Base-by-base conservation (phyloP, 2,888 invertebrate species). In the Ernsta delagoae region DNA sequence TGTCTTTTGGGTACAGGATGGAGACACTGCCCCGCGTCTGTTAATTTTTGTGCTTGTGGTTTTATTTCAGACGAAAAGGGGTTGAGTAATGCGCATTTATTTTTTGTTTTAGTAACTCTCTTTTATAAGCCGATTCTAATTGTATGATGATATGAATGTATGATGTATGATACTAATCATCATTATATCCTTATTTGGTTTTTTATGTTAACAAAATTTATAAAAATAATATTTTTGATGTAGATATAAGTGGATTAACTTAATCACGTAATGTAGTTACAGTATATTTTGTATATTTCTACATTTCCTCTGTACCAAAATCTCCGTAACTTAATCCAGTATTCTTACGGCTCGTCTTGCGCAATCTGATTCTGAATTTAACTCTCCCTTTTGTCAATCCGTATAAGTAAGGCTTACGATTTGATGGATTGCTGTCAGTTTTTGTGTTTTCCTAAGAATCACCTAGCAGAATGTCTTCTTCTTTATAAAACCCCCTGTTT, bases 401-500 rank as follows among this genome's bases (percentile, higher is more conserved):
- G 31, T 34, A 34, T 56, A 56, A 56, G 56, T 34, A 57, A 57
- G n/a, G 12, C 39, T 57, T 48, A 48, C 9, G 48, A 34, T 16
- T 54, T 53, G 57, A 31, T 56, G 12, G n/a, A 56, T 56, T 36
- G 56, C 8, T 45, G 56, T 43, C 61, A 62, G 54, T 12, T 34
- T 59, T 59, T 34, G 57, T 56, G 8, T 59, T 70, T 64, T 56
- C 65, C 12, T 34, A 41, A 59, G 70, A 70, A 70, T 70, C 70
- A 71, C 31, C 61, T 59, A 36, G 54, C 43, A 59, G 24, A 65
- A 41, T 39, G 11, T 50, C 65, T 64, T 54, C 59, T 70, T 57
- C 34, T 73, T 65, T 65, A 72, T 71, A 65, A 72, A 72, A 54
- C 69, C 43, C 43, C 43, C 43, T 43, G 43, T 43, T 43, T 43